Base-by-base conservation (phyloP, 2,113 vertebrate species). In the Ptychochromis oligacanthus region DNA sequence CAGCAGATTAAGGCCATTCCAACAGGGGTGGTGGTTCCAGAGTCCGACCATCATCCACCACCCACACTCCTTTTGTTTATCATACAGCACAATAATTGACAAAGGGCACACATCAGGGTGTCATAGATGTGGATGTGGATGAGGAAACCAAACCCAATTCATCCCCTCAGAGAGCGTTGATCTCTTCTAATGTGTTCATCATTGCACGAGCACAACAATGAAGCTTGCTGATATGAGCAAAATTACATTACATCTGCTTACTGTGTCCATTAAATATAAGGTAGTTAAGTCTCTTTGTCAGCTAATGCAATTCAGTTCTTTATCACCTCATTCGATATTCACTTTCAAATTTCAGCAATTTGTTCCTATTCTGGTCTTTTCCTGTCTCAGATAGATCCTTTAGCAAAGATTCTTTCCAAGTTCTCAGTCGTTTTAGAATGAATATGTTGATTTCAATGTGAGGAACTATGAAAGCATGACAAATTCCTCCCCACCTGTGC, bases 1-100 rank as follows among this genome's bases (percentile, higher is more conserved):
- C 1, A 4, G 74, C 84, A 91, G 92, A 93, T 94, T 94, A 90
- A 91, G 89, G 84, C 60, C 81, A 84, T 55, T 77, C 60, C 13
- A 38, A 55, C 59, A 26, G 28, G 75, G 55, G 3, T 52, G 80
- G 17, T 65, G 57, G 55, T 36, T 64, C 3, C 15, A 22, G 77
- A 28, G 31, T 36, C 43, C 14, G 22, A 17, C 31, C 70, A 5
- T n/a, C 82, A 34, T 54, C 82, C 82, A 14, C 28, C 60, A 58
- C 49, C 75, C 56, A 57, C 81, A 15, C 75, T 52, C 46, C 65
- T 13, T 64, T 74, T 85, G 80, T 85, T 75, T 64, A 3, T 28
- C 15, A 28, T 2, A 7, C 38, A 58, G 74, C 11, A 59, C 31
- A 57, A 18, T 26, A 15, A 72, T 55, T 34, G 31, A 55, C 22